These are phyloP conservation scores for Andrena chrysosceles DNA, from an alignment of 2,888 invertebrate species.

Conservation along the genomic window DNA sequence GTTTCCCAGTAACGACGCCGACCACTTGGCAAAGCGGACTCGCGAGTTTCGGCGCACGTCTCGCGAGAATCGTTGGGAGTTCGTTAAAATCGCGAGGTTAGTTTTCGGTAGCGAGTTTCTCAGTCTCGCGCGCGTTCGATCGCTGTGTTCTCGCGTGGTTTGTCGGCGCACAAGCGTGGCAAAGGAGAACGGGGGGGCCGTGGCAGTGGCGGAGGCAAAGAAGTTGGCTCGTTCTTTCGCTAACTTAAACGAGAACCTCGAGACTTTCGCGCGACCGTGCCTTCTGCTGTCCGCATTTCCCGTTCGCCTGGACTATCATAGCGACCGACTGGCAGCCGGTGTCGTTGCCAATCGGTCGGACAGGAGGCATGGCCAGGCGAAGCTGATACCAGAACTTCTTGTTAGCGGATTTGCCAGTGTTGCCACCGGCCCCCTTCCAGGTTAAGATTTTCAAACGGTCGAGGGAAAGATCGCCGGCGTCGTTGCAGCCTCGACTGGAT, in stretches of 20 bases:
- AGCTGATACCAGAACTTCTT: constrained; percentile 89
- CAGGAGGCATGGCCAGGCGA: constrained; percentile 88
- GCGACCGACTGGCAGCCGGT: constrained; percentile 80
- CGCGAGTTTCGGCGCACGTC: background rate
- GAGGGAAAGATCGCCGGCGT: constrained; percentile 83
- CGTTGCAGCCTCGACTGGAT: constrained; percentile 85
- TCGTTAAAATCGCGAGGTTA: too few species aligned
- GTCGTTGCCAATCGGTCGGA: constrained; percentile 71
- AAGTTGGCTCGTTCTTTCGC: background rate
- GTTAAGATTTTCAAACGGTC: constrained; percentile 77
- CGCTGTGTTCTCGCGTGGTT: background rate
- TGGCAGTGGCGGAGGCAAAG: background rate
- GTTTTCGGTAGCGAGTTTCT: too few species aligned
- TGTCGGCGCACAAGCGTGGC: background rate
- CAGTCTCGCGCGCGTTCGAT: too few species aligned
- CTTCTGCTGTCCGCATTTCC: constrained; percentile 79
- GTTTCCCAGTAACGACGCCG: too few species aligned
- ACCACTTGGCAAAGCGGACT: background rate
- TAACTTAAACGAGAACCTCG: constrained; percentile 82
- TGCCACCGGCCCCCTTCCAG: constrained; percentile 72
- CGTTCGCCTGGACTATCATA: constrained; percentile 82
- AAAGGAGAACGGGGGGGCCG: background rate
- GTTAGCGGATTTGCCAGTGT: constrained; percentile 82
- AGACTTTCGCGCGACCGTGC: constrained; percentile 83
- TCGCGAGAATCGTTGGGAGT: too few species aligned